Evolutionary conservation across 2,113 vertebrate genomes (phyloP).

Genomic region (Burhinus bistriatus): DNA sequence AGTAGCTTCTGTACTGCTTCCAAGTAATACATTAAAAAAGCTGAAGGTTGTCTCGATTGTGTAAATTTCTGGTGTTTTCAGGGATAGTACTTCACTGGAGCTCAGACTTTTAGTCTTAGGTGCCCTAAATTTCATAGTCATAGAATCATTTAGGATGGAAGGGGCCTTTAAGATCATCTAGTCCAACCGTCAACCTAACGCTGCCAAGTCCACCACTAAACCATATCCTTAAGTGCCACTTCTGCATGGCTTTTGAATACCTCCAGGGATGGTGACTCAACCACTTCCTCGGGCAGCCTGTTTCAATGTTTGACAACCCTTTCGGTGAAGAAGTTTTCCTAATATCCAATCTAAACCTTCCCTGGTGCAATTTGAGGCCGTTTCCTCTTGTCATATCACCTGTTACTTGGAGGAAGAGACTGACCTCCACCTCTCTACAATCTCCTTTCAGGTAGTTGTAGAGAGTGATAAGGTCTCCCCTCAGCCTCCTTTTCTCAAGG

Average conservation of each 20-base stretch:
- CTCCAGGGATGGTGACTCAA: background rate
- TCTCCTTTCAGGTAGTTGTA: background rate
- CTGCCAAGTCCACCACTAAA: background rate
- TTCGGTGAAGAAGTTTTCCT: background rate
- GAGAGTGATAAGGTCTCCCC: accelerated
- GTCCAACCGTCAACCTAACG: background rate
- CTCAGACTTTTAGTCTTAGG: background rate
- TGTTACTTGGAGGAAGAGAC: background rate
- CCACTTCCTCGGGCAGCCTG: background rate
- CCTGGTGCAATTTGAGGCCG: accelerated
- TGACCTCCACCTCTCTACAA: accelerated
- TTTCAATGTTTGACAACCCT: background rate
- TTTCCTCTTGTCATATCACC: background rate
- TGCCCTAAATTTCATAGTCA: background rate
- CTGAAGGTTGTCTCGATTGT: background rate
- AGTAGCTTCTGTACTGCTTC: background rate
- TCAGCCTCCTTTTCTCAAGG: background rate
- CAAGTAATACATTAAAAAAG: background rate
- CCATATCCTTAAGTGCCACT: accelerated
- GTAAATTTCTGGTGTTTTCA: background rate
- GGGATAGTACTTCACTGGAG: background rate
- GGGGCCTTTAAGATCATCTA: background rate
- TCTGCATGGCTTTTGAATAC: accelerated
- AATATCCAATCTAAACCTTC: background rate
- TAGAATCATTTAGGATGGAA: background rate